phyloP scores from a whole-genome alignment of 1,140 invertebrate genomes.

The Tetramorium simillimum region DNA sequence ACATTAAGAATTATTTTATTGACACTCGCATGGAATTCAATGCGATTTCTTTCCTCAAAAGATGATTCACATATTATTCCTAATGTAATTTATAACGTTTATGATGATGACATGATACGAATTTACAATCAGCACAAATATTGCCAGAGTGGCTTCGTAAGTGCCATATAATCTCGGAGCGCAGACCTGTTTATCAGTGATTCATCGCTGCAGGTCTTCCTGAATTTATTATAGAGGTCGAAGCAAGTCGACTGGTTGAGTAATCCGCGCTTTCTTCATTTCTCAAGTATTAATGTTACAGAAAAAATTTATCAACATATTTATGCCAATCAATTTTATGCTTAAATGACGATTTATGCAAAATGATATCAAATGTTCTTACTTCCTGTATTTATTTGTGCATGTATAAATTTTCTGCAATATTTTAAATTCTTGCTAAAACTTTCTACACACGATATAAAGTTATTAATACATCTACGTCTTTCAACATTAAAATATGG shows the following conservation, averaged over 20 bases:
- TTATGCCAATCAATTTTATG: background rate
- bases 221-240: slow-evolving; percentile 39
- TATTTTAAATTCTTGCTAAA: background rate
- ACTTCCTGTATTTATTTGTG: background rate
- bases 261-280: slow-evolving; percentile 1
- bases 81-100: slow-evolving; percentile 3
- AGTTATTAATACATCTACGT: background rate
- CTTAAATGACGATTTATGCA: background rate
- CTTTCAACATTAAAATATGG: background rate
- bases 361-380: background rate
- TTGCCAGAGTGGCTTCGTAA: background rate
- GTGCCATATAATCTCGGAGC: slow-evolving; percentile 33
- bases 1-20: slow-evolving; percentile 4
- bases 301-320: slow-evolving; percentile 31
- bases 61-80: background rate
- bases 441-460: background rate
- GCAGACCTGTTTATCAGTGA: slow-evolving; percentile 56
- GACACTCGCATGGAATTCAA: background rate
- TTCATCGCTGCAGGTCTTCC: slow-evolving; percentile 35
- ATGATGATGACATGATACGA: slow-evolving; percentile 2
- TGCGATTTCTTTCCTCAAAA: background rate
- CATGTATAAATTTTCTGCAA: background rate
- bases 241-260: slow-evolving; percentile 8
- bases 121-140: background rate
- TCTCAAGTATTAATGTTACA: background rate